Conservation (phyloP, 37 sponge, comb jelly and placozoan genomes). For the Ephydatia muelleri region DNA sequence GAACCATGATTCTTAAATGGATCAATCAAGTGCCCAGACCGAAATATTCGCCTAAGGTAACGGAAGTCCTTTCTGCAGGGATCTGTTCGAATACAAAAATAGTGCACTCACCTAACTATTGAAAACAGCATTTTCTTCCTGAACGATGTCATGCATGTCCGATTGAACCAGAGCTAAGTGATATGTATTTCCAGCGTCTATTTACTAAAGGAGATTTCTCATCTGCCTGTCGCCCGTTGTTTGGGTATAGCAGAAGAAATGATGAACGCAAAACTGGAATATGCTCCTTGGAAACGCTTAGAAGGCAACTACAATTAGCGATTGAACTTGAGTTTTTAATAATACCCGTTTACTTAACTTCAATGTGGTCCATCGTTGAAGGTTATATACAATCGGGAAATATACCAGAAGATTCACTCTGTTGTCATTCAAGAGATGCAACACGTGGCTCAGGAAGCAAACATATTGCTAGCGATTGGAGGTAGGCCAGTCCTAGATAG, state of each 20-base stretch:
- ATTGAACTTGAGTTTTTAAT: conserved; percentile 36
- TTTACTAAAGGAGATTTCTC: no score
- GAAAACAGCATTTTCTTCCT: not conserved
- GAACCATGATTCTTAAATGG: conserved; percentile 41
- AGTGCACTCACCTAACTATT: not conserved
- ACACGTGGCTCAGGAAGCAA: conserved; percentile 55
- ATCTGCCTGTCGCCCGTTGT: not conserved
- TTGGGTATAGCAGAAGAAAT: not conserved
- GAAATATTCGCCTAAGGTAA: not conserved
- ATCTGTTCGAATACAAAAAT: not conserved
- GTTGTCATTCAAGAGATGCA: conserved; percentile 59
- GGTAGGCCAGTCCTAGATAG: conserved; percentile 45
- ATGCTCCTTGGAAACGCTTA: not conserved
- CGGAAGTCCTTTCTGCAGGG: not conserved
- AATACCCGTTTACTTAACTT: conserved; percentile 47
- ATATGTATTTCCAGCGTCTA: no score
- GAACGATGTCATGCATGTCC: no score
- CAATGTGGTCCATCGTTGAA: conserved; percentile 40
- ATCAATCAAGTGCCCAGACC: not conserved
- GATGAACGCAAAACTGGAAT: not conserved
- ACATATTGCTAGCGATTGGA: conserved; percentile 50
- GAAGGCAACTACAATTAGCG: conserved; percentile 25
- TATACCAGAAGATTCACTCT: conserved; percentile 14
- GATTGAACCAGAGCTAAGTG: no score
- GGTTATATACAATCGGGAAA: conserved; percentile 39